A percentile compares a stretch with the other conserved stretches of the same genome.
phyloP scores from a whole-genome alignment of 2,113 vertebrate genomes.

The Ageneiosus marmoratus region DNA sequence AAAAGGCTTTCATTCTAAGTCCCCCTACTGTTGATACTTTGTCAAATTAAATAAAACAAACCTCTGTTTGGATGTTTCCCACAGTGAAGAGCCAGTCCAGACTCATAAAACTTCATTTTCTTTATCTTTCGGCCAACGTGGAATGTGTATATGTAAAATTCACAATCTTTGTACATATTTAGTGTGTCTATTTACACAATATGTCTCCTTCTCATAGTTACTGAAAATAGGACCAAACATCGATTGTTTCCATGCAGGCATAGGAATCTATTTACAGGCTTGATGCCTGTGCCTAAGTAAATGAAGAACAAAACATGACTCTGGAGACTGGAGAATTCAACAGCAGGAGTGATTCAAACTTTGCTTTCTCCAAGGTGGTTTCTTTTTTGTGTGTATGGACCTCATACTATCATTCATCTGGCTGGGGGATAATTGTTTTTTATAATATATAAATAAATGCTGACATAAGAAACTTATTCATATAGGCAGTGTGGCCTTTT shows the following conservation, averaged over 20 bases:
- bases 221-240: conserved; percentile 11
- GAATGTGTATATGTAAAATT: conserved; percentile 16
- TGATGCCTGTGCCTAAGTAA: conserved; percentile 37
- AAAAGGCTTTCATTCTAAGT: conserved; percentile 29
- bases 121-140: neutral
- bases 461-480: conserved; percentile 30
- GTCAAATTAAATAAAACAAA: conserved; percentile 13
- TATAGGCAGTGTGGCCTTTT: conserved; percentile 22
- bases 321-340: conserved; percentile 18
- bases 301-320: conserved; percentile 31
- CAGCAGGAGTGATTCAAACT: conserved; percentile 32
- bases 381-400: neutral
- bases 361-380: conserved; percentile 23
- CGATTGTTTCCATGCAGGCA: conserved; percentile 46
- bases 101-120: neutral
- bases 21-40: neutral
- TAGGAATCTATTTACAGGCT: conserved; percentile 9
- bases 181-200: conserved; percentile 34
- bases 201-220: conserved; percentile 48
- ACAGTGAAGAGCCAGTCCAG: neutral
- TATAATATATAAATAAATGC: conserved; percentile 40
- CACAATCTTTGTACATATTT: neutral
- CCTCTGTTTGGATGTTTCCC: neutral
- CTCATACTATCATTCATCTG: conserved; percentile 18
- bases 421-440: conserved; percentile 32